Evolutionary conservation across 2,888 invertebrate genomes (phyloP), one percentile per base, ranked within the genome.

Genomic region (Erebia palarica): DNA sequence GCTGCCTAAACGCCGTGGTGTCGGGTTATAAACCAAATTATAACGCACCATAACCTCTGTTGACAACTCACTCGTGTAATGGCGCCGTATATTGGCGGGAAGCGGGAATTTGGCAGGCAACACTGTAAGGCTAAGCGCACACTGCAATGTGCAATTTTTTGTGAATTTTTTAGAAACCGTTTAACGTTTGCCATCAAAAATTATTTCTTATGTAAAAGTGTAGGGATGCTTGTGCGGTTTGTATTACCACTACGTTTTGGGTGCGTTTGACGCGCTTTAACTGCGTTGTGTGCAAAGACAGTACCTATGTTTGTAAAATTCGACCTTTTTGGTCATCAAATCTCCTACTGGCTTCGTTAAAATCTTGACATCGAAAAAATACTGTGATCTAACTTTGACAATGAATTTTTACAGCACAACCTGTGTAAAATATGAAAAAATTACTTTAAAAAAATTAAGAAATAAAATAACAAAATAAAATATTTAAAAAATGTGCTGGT

Each of bases 21-120:
- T 89, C 82, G 86, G 86, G 90, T 83, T 89, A 91, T 92, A 93
- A 92, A 93, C 88, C 84, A 93, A 93, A 93, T 93, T 91, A 90
- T 88, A 86, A 87, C 93, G 93, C 92, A 78, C 90, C 93, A 93
- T 93, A 92, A 88, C 89, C 82, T 88, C 84, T 80, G 86, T 75
- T 86, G 89, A 87, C 90, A 90, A 90, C 82, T 91, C 91, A 89
- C 79, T 91, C 90, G 93, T 91, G 86, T 88, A 92, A 93, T 91
- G 89, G 87, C 90, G 90, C 84, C 88, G 84, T 83, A 84, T 89
- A 89, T 91, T 87, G 88, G 89, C 90, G 89, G 88, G 86, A 86
- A 80, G 76, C 64, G 59, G 67, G 59, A 55, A 36, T 78, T 79
- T 80, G 77, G 74, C 82, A 81, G 76, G 77, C 77, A 78, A 78